Evolutionary conservation across 2,888 invertebrate genomes (phyloP), one percentile per base, ranked within the genome.

Genomic region (Plagodis pulveraria): DNA sequence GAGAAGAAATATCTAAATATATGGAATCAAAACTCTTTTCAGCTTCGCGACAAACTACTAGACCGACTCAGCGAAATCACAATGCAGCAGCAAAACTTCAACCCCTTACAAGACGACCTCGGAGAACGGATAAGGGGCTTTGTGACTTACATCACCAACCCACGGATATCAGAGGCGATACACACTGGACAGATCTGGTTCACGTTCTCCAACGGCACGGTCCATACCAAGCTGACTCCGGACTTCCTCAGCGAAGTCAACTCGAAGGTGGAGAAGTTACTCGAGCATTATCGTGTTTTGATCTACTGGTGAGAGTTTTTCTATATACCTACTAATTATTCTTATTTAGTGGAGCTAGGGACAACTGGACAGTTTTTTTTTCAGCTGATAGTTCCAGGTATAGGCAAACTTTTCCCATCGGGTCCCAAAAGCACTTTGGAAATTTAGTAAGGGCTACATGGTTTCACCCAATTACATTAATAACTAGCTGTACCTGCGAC

Each of bases 171-270:
- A 22, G 86, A 91, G 8, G 94, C 95, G 0, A 94, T 97, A 50
- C 97, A 97, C 73, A 96, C 97, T 0, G 97, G 97, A 0, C 94
- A 94, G 69, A 85, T 93, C n/a, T 44, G 8, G 11, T 80, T 48
- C 45, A 58, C 61, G 0, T 74, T 74, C 41, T 60, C 63, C 11
- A 79, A 78, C 41, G 6, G 0, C 0, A 66, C 63, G 0, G 73
- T 71, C 0, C 60, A 68, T 11, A 22, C 6, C 0, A 65, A 69
- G 66, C 79, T 96, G 34, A 78, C 91, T 41, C 79, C 83, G 10
- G 96, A 97, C 76, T 88, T 96, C 44, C 93, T 96, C 91, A 93
- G 94, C 65, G 94, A 95, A 0, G 92, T 95, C 6, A 94, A 94
- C 40, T 83, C 92, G 0, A 93, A 94, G 82, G 77, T 95, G 33